These are phyloP conservation scores for Bettongia penicillata DNA, from an alignment of 2,113 vertebrate genomes.

Conservation along the genomic window DNA sequence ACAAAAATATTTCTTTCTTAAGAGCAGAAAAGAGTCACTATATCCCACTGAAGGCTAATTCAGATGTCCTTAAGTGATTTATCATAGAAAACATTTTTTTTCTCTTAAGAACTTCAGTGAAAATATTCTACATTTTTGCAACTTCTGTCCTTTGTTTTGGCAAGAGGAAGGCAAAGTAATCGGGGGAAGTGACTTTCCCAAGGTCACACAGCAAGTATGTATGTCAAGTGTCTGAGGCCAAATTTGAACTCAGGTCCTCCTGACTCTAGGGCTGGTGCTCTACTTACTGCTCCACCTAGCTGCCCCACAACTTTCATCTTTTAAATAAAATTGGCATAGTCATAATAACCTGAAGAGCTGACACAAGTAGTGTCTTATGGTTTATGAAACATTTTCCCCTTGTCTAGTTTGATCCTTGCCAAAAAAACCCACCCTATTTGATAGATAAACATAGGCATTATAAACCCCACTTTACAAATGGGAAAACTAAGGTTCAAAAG, in stretches of 20 bases:
- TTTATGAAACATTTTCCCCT: background rate
- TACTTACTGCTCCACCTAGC: too few relatives aligned
- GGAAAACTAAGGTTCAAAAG: background rate
- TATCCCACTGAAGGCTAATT: background rate
- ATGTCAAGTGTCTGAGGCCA: too few relatives aligned
- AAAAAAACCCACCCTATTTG: background rate
- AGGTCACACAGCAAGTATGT: too few relatives aligned
- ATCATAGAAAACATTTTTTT: background rate
- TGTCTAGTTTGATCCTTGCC: background rate
- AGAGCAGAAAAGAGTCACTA: background rate
- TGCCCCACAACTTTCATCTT: too few relatives aligned
- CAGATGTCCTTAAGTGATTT: background rate
- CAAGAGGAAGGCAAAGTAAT: too few relatives aligned
- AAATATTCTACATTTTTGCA: background rate
- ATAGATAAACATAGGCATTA: background rate
- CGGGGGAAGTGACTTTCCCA: too few relatives aligned
- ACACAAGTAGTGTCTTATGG: background rate
- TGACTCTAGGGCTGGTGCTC: too few relatives aligned
- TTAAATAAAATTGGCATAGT: background rate
- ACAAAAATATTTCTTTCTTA: background rate
- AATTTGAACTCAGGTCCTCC: too few relatives aligned
- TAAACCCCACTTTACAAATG: background rate
- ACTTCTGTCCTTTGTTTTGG: too few relatives aligned
- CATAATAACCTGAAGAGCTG: background rate
- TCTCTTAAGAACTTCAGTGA: background rate